phyloP scores from a whole-genome alignment of 2,113 vertebrate species.

The Apteryx mantelli region DNA sequence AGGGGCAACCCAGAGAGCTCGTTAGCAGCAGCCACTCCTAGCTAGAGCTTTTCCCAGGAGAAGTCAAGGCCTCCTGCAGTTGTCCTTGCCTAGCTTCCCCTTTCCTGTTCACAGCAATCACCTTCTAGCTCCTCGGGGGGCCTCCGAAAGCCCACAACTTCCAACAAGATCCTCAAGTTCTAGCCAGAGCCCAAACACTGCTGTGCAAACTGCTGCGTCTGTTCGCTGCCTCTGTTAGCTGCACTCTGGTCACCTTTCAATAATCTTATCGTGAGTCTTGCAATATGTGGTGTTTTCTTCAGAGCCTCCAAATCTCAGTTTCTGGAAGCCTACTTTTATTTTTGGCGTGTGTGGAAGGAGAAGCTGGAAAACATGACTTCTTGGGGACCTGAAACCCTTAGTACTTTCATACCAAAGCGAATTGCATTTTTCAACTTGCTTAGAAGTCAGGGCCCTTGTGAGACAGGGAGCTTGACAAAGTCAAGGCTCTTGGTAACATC shows the following conservation, averaged over 20 bases:
- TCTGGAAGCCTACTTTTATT: neutral
- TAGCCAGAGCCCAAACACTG: too few relatives aligned
- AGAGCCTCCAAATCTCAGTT: neutral
- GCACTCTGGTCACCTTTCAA: neutral
- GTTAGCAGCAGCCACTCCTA: too few relatives aligned
- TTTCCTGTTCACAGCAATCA: too few relatives aligned
- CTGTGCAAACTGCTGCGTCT: too few relatives aligned
- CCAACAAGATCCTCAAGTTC: too few relatives aligned
- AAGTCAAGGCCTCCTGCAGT: too few relatives aligned
- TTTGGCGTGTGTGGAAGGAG: neutral
- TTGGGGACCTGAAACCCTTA: neutral
- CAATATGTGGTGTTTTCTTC: neutral
- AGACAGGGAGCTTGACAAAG: neutral
- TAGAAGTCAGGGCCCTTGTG: neutral
- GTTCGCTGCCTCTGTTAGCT: too few relatives aligned
- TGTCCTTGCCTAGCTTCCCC: too few relatives aligned
- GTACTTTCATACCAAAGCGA: neutral
- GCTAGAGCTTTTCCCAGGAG: too few relatives aligned
- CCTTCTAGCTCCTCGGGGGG: too few relatives aligned
- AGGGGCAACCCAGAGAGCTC: too few relatives aligned
- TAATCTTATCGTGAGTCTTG: neutral
- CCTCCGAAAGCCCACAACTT: too few relatives aligned
- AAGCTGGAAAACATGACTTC: neutral
- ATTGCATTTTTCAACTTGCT: neutral
- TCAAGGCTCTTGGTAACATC: rapidly evolving